A percentile compares a stretch with the other conserved stretches of the same genome.
Conservation (phyloP, 2,113 vertebrate species). For the Protobothrops mucrosquamatus region DNA sequence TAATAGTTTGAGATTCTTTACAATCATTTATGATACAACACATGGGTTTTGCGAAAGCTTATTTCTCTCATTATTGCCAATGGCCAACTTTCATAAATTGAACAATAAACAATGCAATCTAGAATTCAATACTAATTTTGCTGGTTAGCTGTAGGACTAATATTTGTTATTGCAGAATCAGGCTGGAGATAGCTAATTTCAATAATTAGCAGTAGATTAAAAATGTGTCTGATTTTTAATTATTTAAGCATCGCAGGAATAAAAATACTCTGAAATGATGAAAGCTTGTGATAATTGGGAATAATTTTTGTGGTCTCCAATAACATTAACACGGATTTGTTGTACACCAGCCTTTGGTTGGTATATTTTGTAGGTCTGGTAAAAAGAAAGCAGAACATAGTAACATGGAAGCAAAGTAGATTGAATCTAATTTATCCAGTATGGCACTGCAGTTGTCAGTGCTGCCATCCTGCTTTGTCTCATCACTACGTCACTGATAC, state of each 20-base stretch:
- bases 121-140: slow-evolving; percentile 32
- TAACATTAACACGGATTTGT: background rate
- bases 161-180: slow-evolving; percentile 3
- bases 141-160: slow-evolving; percentile 31
- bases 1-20: slow-evolving; percentile 38
- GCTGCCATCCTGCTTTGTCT: background rate
- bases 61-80: slow-evolving; percentile 21
- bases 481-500: background rate
- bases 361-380: background rate
- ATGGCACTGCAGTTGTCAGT: background rate
- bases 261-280: background rate
- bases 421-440: background rate
- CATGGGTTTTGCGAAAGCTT: slow-evolving; percentile 50
- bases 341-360: background rate
- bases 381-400: background rate
- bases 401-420: background rate
- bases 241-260: background rate
- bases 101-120: slow-evolving; percentile 30
- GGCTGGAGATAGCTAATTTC: background rate
- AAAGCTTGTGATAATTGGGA: background rate
- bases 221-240: background rate
- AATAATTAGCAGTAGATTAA: background rate
- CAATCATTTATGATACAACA: slow-evolving; percentile 36
- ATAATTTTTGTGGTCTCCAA: background rate
- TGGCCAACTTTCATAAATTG: slow-evolving; percentile 16